Conservation (phyloP, 2,113 vertebrate genomes). For the Ophthalmolycus amberensis region DNA sequence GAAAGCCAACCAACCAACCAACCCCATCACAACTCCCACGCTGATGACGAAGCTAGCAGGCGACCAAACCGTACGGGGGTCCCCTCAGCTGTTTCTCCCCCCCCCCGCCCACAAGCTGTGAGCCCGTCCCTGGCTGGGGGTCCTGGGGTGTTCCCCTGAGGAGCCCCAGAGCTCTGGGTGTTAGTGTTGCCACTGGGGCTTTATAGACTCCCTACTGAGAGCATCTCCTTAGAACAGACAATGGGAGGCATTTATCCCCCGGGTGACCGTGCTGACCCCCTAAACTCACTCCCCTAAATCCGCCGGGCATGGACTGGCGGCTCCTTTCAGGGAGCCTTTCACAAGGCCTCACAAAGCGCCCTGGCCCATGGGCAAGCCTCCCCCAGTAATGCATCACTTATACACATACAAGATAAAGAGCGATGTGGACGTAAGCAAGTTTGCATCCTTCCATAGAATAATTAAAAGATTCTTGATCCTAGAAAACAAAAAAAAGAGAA, state of each 20-base stretch:
- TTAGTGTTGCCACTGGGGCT: slow-evolving; percentile 85
- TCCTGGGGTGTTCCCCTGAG: slow-evolving; percentile 75
- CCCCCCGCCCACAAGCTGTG: slow-evolving; percentile 39
- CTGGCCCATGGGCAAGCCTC: slow-evolving; percentile 72
- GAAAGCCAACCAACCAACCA: slow-evolving; percentile 12
- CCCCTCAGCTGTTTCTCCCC: slow-evolving; percentile 64
- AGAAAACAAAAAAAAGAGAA: slow-evolving; percentile 17
- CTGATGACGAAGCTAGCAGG: slow-evolving; percentile 38
- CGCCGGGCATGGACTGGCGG: slow-evolving; percentile 87
- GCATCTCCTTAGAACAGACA: slow-evolving; percentile 95
- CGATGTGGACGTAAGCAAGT: slow-evolving; percentile 40
- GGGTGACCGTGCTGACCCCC: slow-evolving; percentile 94
- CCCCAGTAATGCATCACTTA: slow-evolving; percentile 63
- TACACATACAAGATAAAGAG: slow-evolving; percentile 48
- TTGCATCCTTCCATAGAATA: slow-evolving; percentile 13
- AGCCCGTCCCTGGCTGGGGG: slow-evolving; percentile 52
- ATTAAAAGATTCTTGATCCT: background rate
- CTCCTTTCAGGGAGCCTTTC: slow-evolving; percentile 88
- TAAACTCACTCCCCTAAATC: slow-evolving; percentile 95
- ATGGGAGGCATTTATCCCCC: slow-evolving; percentile 92
- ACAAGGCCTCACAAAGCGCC: slow-evolving; percentile 90
- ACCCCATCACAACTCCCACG: slow-evolving; percentile 17
- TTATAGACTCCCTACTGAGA: slow-evolving; percentile 94
- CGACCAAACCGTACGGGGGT: slow-evolving; percentile 23
- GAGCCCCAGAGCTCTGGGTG: slow-evolving; percentile 75